phyloP scores from a whole-genome alignment of 2,888 invertebrate species.

The Venusia cambrica region DNA sequence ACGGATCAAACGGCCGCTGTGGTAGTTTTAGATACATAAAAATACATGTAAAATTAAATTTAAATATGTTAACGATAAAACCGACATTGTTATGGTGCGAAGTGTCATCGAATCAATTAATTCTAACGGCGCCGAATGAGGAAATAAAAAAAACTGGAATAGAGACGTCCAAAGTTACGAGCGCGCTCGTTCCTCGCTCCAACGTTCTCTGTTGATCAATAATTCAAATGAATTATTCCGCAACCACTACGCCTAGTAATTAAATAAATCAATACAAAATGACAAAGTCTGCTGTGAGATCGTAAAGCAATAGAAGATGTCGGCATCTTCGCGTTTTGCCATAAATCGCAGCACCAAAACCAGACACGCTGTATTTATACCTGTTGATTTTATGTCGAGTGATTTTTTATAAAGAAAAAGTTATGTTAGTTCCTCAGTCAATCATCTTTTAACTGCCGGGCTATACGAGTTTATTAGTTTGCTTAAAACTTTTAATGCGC shows the following conservation, averaged over 20 bases:
- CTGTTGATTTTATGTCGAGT: conserved; percentile 26
- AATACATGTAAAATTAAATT: too few relatives aligned
- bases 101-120: conserved; percentile 34
- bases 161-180: conserved; percentile 28
- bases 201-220: conserved; percentile 27
- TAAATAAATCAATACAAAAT: conserved; percentile 28
- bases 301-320: conserved; percentile 13
- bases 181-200: conserved; percentile 30
- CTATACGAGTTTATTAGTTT: conserved; percentile 19
- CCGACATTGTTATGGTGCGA: conserved; percentile 14
- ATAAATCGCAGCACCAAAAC: conserved; percentile 26
- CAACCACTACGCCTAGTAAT: conserved; percentile 20
- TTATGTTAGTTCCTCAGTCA: conserved; percentile 19
- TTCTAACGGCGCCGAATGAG: conserved; percentile 34
- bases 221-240: conserved; percentile 19
- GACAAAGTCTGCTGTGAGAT: conserved; percentile 20
- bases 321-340: conserved; percentile 4
- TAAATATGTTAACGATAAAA: background rate
- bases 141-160: conserved; percentile 33
- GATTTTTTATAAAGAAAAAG: conserved; percentile 28
- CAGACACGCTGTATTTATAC: conserved; percentile 27
- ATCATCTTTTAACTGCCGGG: conserved; percentile 24
- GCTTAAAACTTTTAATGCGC: conserved; percentile 20
- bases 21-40: too few relatives aligned
- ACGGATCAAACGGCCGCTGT: too few relatives aligned